A percentile compares a stretch with the other conserved stretches of the same genome.
Evolutionary conservation across 2,797 vertebrate genomes (phyloP).

Genomic region (Argya squamiceps): DNA sequence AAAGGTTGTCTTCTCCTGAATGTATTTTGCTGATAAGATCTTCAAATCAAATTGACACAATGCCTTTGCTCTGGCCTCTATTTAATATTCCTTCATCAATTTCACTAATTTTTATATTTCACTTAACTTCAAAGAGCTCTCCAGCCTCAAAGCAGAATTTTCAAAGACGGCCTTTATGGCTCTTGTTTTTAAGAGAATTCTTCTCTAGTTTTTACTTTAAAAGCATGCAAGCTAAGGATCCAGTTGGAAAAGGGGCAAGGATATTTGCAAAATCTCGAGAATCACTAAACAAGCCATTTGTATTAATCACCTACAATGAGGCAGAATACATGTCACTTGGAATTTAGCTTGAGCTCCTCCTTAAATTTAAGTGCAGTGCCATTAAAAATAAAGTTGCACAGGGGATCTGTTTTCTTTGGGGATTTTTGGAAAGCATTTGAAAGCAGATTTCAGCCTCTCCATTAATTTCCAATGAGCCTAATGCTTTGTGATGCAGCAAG

Average conservation of each 20-base stretch:
- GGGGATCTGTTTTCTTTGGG: slow-evolving; percentile 13
- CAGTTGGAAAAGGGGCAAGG: background rate
- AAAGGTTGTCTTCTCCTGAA: background rate
- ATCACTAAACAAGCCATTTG: background rate
- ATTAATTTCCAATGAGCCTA: slow-evolving; percentile 57
- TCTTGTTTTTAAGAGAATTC: background rate
- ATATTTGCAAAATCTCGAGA: background rate
- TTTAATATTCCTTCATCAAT: background rate
- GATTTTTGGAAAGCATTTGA: slow-evolving; percentile 27
- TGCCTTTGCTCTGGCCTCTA: background rate
- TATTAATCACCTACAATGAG: background rate
- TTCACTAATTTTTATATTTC: background rate
- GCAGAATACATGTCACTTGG: background rate
- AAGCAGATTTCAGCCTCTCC: slow-evolving; percentile 35
- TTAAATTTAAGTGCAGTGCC: background rate
- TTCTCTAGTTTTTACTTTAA: background rate
- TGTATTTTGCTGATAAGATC: background rate
- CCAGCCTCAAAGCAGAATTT: background rate
- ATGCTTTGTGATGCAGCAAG: slow-evolving; percentile 58
- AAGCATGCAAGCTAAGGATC: background rate
- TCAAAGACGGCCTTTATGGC: background rate
- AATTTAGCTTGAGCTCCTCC: slow-evolving; percentile 1
- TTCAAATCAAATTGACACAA: background rate
- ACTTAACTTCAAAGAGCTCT: background rate
- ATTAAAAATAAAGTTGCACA: slow-evolving; percentile 18